Conservation (phyloP, 2,113 vertebrate species). For the Oriolus oriolus region DNA sequence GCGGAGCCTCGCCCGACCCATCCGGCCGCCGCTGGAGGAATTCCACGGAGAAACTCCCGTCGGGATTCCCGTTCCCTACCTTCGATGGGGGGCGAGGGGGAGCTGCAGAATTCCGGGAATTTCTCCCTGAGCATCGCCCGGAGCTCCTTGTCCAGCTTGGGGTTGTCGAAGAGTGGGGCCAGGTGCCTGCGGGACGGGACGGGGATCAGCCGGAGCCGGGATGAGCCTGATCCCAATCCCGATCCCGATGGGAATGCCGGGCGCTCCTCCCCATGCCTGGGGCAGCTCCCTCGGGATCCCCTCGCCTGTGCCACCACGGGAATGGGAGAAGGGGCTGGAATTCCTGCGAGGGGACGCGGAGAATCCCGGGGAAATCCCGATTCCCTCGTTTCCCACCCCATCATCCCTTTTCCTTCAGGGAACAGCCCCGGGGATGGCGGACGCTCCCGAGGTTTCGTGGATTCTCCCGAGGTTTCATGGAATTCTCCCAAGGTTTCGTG, state of each 20-base stretch:
- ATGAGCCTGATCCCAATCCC: accelerated
- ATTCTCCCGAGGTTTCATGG: background rate
- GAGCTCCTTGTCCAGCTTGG: conserved; percentile 94
- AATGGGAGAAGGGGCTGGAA: background rate
- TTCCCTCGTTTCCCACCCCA: background rate
- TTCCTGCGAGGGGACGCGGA: background rate
- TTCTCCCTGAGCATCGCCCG: conserved; percentile 93
- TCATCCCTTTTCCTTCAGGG: background rate
- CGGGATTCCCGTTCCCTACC: conserved; percentile 32
- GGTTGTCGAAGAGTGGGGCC: conserved; percentile 94
- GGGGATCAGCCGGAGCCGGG: background rate
- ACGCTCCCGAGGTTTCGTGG: background rate
- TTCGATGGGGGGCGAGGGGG: conserved; percentile 90
- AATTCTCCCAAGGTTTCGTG: background rate
- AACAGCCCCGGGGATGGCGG: accelerated
- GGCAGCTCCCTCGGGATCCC: too few relatives aligned
- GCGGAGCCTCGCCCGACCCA: accelerated
- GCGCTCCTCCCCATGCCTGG: too few relatives aligned
- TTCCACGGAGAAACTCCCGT: too few relatives aligned
- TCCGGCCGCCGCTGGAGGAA: background rate
- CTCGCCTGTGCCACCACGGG: background rate
- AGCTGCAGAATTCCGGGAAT: conserved; percentile 95
- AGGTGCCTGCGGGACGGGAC: conserved; percentile 74
- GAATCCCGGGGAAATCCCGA: background rate
- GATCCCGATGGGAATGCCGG: accelerated